A percentile compares a stretch with the other conserved stretches of the same genome.
These are phyloP conservation scores for Nesometra sesokonis DNA, from an alignment of 35 echinoderm and acorn worm species.

Conservation along the genomic window DNA sequence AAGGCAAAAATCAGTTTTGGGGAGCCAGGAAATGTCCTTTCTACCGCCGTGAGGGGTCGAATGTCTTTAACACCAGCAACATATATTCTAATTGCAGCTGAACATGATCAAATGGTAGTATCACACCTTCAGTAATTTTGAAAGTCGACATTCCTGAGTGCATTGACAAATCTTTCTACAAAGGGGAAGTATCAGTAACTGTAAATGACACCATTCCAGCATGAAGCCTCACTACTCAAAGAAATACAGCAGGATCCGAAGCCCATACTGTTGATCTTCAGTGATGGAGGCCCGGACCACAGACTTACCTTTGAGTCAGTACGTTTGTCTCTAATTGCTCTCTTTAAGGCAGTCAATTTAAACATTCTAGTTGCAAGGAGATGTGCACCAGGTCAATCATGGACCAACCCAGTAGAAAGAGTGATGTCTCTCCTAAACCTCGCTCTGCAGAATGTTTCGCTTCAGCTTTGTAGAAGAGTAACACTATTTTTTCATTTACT, in stretches of 20 bases:
- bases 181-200: background rate
- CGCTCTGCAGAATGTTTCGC: background rate
- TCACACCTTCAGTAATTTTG: conserved; percentile 8
- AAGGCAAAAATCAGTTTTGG: too few relatives aligned
- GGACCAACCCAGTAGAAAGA: conserved; percentile 27
- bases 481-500: too few relatives aligned
- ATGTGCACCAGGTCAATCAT: conserved; percentile 17
- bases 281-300: conserved; percentile 15
- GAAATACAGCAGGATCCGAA: background rate
- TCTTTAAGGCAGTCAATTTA: conserved; percentile 4
- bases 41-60: too few relatives aligned
- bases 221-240: conserved; percentile 4
- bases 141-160: background rate
- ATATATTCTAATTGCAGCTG: too few relatives aligned
- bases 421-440: background rate
- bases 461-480: too few relatives aligned
- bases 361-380: conserved; percentile 16
- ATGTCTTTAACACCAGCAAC: too few relatives aligned
- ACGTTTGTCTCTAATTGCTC: background rate
- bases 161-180: background rate
- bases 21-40: too few relatives aligned
- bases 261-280: background rate
- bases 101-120: too few relatives aligned
- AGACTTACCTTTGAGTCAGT: background rate
- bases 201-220: conserved; percentile 24